A percentile compares a stretch with the other conserved stretches of the same genome.
These are phyloP conservation scores for Anoplopoma fimbria DNA, from an alignment of 2,113 vertebrate species.

Conservation along the genomic window DNA sequence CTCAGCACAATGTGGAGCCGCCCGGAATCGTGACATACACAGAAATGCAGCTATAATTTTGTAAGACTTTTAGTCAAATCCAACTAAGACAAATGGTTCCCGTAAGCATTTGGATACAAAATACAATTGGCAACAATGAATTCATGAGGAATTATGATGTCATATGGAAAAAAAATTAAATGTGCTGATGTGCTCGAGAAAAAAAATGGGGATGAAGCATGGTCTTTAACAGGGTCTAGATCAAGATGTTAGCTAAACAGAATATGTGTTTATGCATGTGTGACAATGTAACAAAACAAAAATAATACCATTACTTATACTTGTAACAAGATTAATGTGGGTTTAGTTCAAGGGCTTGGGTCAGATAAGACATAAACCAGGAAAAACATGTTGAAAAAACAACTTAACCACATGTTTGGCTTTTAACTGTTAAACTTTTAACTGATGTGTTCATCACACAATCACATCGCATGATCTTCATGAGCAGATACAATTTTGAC, in stretches of 20 bases:
- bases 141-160: constrained; percentile 57
- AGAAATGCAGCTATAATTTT: constrained; percentile 7
- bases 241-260: constrained; percentile 11
- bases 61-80: constrained; percentile 29
- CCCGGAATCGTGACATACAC: constrained; percentile 29
- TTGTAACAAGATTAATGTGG: not conserved
- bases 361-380: too few species aligned
- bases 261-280: not conserved
- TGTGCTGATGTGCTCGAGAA: constrained; percentile 31
- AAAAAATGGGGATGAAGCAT: constrained; percentile 4
- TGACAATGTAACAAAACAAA: not conserved
- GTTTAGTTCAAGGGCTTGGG: not conserved
- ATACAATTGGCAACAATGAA: constrained; percentile 37
- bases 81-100: constrained; percentile 34
- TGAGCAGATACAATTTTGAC: not conserved
- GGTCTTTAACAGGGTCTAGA: constrained; percentile 1
- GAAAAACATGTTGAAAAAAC: too few species aligned
- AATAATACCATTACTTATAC: not conserved
- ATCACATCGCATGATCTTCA: not conserved
- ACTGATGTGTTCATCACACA: too few species aligned
- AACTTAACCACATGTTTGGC: too few species aligned
- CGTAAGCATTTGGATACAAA: constrained; percentile 44
- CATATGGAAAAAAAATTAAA: constrained; percentile 23
- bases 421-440: too few species aligned
- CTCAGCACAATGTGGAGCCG: constrained; percentile 1